Percentiles rank a stretch among this genome's conserved stretches.
phyloP scores from a whole-genome alignment of 1,140 invertebrate species.

The Hypothenemus hampei region DNA sequence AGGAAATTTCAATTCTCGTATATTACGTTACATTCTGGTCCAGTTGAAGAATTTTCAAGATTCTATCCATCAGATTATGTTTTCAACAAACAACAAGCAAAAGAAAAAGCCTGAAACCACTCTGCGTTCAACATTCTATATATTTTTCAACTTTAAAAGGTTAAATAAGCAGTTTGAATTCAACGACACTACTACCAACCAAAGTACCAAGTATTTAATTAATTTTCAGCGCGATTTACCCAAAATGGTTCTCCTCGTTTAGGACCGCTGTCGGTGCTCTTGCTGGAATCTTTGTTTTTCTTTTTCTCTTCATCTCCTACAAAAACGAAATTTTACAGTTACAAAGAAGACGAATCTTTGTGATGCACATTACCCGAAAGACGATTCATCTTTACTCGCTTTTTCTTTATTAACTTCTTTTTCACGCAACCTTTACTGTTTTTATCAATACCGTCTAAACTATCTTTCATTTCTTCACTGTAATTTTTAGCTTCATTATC shows the following conservation, averaged over 20 bases:
- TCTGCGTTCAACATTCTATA: too few relatives aligned
- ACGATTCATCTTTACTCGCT: background rate
- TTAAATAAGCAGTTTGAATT: slow-evolving; percentile 11
- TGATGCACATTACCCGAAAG: background rate
- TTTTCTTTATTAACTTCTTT: slow-evolving; percentile 17
- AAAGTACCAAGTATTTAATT: too few relatives aligned
- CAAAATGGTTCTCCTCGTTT: slow-evolving; percentile 38
- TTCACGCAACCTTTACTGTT: slow-evolving; percentile 20
- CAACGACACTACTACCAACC: slow-evolving; percentile 7
- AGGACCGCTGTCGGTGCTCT: slow-evolving; percentile 8
- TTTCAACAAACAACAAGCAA: too few relatives aligned
- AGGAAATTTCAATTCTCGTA: too few relatives aligned
- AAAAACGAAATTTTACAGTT: too few relatives aligned
- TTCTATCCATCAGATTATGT: too few relatives aligned
- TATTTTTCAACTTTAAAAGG: slow-evolving; percentile 5
- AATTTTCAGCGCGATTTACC: too few relatives aligned
- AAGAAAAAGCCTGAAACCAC: too few relatives aligned
- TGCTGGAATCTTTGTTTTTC: background rate
- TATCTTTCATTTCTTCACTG: slow-evolving; percentile 26
- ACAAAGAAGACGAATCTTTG: too few relatives aligned
- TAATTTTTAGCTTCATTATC: slow-evolving; percentile 7
- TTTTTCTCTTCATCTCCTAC: too few relatives aligned
- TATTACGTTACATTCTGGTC: too few relatives aligned
- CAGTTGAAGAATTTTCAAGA: too few relatives aligned
- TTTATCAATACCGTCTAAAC: slow-evolving; percentile 26